Evolutionary conservation across 1,140 invertebrate genomes (phyloP).

Genomic region (Drosophila bocqueti): DNA sequence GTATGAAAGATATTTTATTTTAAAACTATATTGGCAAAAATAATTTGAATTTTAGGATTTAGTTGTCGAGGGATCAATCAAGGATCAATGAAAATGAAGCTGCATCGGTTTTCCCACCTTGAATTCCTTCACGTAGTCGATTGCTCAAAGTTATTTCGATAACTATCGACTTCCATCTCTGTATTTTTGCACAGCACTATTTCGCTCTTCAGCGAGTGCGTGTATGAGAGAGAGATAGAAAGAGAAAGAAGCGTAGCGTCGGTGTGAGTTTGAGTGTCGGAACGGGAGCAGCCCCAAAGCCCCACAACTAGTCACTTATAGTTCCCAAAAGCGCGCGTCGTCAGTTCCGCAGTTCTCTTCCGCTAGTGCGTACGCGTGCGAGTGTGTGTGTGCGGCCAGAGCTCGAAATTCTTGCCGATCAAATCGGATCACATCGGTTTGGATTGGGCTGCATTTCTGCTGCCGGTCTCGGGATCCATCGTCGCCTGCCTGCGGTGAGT

Average conservation of each 20-base stretch:
- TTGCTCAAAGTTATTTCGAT: neutral
- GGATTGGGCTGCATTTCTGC: conserved; percentile 2
- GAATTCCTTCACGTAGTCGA: neutral
- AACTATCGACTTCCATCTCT: no score
- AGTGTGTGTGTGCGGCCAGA: conserved; percentile 13
- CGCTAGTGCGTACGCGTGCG: conserved; percentile 22
- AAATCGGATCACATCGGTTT: conserved; percentile 9
- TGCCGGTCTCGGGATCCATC: conserved; percentile 11
- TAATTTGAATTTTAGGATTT: neutral
- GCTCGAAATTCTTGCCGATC: conserved; percentile 50
- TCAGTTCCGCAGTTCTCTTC: conserved; percentile 23
- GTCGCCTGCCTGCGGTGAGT: conserved; percentile 57
- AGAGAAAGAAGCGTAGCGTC: neutral
- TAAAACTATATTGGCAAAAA: neutral
- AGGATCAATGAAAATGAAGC: no score
- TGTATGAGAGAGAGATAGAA: neutral
- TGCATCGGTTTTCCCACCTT: neutral
- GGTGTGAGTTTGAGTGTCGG: conserved; percentile 10
- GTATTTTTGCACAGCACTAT: neutral
- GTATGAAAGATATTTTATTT: neutral
- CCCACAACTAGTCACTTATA: conserved; percentile 30
- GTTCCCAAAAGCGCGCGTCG: conserved; percentile 44
- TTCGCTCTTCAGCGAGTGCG: conserved; percentile 5
- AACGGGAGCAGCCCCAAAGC: conserved; percentile 41
- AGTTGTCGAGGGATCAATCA: no score